Percentiles rank a stretch among this genome's conserved stretches.
phyloP scores from a whole-genome alignment of 2,797 vertebrate species.

The Mycteria americana region DNA sequence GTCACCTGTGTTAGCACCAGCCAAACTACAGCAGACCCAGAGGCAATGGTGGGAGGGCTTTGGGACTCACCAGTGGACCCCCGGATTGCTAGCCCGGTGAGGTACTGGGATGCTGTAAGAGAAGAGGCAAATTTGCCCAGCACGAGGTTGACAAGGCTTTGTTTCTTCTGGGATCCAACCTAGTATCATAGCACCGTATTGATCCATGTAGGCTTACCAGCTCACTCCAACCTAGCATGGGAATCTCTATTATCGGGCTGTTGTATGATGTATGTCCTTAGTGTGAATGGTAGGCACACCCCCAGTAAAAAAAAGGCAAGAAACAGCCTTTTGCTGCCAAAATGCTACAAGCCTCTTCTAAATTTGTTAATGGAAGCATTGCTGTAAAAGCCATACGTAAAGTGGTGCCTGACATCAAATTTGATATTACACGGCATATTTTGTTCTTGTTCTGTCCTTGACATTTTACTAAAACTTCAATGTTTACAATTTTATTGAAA shows the following conservation, averaged over 20 bases:
- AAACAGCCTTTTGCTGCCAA: neutral
- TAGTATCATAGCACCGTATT: neutral
- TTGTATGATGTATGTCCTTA: neutral
- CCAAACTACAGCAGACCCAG: neutral
- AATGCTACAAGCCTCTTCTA: neutral
- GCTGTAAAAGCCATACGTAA: neutral
- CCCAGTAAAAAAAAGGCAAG: neutral
- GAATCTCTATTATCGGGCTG: neutral
- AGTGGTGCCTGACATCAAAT: neutral
- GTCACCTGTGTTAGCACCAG: neutral
- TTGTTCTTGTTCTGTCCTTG: neutral
- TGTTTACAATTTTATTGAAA: neutral
- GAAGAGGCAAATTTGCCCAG: neutral
- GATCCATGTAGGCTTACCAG: neutral
- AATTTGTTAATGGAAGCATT: neutral
- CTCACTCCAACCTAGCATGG: accelerated
- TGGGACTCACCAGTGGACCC: neutral
- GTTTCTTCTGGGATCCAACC: neutral
- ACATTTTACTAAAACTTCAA: neutral
- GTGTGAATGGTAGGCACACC: neutral
- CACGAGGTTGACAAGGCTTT: neutral
- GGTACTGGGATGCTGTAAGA: neutral
- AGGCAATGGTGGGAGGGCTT: neutral
- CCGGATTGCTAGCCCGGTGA: neutral
- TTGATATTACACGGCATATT: neutral